Percentiles rank a stretch among this genome's conserved stretches.
phyloP scores from a whole-genome alignment of 2,888 invertebrate species.

The Noctua janthina region DNA sequence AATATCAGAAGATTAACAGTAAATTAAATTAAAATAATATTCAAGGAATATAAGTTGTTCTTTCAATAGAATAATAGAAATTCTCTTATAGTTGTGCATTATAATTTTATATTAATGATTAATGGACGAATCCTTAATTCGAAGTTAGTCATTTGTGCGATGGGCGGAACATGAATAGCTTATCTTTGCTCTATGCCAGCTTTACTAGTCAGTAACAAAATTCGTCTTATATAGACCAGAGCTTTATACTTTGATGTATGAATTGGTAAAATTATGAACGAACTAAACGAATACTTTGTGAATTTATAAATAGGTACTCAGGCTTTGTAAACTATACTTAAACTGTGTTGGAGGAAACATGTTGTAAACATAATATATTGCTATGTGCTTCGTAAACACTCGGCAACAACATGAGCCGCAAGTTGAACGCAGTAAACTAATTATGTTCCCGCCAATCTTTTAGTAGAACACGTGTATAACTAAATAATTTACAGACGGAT shows the following conservation, averaged over 20 bases:
- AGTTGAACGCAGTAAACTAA: constrained; percentile 11
- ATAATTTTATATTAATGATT: constrained; percentile 37
- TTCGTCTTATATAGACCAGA: neutral
- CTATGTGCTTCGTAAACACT: neutral
- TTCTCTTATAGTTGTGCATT: constrained; percentile 44
- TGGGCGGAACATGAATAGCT: constrained; percentile 26
- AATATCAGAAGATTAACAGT: constrained; percentile 51
- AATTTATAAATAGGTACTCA: neutral
- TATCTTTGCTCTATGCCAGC: neutral
- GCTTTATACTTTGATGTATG: neutral
- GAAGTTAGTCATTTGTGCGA: constrained; percentile 50
- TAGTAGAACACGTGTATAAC: constrained; percentile 30
- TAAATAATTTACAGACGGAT: constrained; percentile 52
- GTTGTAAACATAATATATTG: too few relatives aligned
- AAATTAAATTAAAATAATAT: constrained; percentile 38
- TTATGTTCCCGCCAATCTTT: constrained; percentile 15
- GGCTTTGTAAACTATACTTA: neutral
- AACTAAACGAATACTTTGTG: neutral
- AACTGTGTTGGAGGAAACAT: too few relatives aligned
- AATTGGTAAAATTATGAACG: neutral
- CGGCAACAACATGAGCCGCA: neutral
- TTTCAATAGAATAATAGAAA: constrained; percentile 32
- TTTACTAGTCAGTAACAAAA: neutral
- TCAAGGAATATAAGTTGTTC: constrained; percentile 41
- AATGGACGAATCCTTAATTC: constrained; percentile 55